Evolutionary conservation across 2,888 invertebrate genomes (phyloP).

Genomic region (Scaptomyza parva): DNA sequence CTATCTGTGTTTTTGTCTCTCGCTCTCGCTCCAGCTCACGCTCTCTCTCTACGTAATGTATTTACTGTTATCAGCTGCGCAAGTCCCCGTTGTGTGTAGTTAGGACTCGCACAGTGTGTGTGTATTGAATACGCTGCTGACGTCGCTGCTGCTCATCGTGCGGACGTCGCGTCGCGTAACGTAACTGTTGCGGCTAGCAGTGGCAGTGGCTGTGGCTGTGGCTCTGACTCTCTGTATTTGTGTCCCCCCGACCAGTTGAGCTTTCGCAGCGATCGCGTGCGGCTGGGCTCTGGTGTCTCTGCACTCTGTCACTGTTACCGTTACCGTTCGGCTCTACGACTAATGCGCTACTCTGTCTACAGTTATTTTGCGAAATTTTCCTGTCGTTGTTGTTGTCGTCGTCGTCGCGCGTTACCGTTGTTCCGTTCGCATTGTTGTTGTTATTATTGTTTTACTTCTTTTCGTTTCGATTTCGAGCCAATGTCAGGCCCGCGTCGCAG

Average conservation of each 20-base stretch:
- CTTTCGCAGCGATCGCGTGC: slow-evolving; percentile 80
- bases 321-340: neutral
- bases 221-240: slow-evolving; percentile 44
- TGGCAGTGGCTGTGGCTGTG: slow-evolving; percentile 26
- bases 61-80: slow-evolving; percentile 46
- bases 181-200: slow-evolving; percentile 27
- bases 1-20: too few relatives aligned
- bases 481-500: slow-evolving; percentile 45
- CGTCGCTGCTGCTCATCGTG: slow-evolving; percentile 35
- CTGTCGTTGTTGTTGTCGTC: neutral
- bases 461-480: slow-evolving; percentile 27
- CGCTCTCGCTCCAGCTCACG: neutral
- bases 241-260: slow-evolving; percentile 75
- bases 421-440: slow-evolving; percentile 4
- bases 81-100: slow-evolving; percentile 48
- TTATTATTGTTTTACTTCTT: slow-evolving; percentile 1
- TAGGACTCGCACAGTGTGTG: slow-evolving; percentile 39
- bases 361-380: slow-evolving; percentile 6
- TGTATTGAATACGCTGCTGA: slow-evolving; percentile 13
- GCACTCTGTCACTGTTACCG: slow-evolving; percentile 11
- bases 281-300: slow-evolving; percentile 68
- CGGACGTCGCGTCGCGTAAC: slow-evolving; percentile 11
- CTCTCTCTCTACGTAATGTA: slow-evolving; percentile 8
- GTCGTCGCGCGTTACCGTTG: slow-evolving; percentile 5
- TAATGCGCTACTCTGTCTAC: slow-evolving; percentile 5